Evolutionary conservation across 1,140 invertebrate genomes (phyloP), one percentile per base, ranked within the genome.

Genomic region (Neodiprion pinetum): DNA sequence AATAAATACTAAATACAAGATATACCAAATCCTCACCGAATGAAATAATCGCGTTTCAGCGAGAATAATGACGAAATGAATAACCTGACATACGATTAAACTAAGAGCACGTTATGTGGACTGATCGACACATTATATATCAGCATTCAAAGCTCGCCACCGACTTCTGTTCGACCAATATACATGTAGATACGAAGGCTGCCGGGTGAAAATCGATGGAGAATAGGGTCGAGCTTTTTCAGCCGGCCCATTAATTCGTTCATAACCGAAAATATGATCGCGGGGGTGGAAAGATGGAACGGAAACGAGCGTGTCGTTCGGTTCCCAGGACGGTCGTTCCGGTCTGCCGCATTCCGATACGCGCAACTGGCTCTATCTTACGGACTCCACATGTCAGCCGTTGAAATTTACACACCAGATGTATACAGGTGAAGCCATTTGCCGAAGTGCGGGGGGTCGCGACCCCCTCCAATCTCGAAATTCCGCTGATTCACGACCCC

Each of bases 361-460:
- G 10, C 48, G 23, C 48, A 7, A 71, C 17, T 69, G 10, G n/a
- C 68, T 40, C 12, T 47, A 10, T 2, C 67, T n/a, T 65, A 70
- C 53, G 47, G 65, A 48, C 12, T 28, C 23, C 50, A 47, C 12
- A 28, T 28, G 47, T 69, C 48, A 76, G 76, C 76, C 77, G 78
- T 71, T 74, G 70, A 72, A 73, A 79, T 79, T 77, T 75, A 79
- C 78, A 75, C 78, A 61, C 53, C 11, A n/a, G 53, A 40, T 40
- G 28, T 40, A 1, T 40, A 40, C 28, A 40, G 28, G 28, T 40
- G 28, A 40, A 70, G 76, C 50, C 73, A 21, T 50, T 65, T 72
- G 75, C 73, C 76, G 73, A 75, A 78, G 76, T 75, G 76, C 73
- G 40, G 72, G 72, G 68, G 65, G 48, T 70, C 68, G 72, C 72